These are phyloP conservation scores for Cossypha caffra DNA, from an alignment of 2,797 vertebrate genomes.

Conservation along the genomic window DNA sequence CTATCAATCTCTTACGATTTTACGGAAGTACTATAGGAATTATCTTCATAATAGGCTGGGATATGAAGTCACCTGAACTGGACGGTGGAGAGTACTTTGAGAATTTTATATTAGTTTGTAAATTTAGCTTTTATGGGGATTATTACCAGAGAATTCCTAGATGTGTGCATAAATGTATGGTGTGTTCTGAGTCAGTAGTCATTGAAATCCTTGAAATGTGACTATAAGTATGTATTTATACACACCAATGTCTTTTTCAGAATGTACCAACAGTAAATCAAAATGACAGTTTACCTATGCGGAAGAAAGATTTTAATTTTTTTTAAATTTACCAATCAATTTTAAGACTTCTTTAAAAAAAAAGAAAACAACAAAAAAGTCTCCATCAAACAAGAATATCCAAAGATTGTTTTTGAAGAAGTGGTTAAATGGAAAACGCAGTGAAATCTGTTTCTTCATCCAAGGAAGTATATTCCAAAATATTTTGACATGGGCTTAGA, in stretches of 20 bases:
- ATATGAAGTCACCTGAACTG: neutral
- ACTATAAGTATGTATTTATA: neutral
- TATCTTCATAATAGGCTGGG: neutral
- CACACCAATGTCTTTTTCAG: neutral
- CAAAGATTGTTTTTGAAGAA: neutral
- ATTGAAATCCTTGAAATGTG: neutral
- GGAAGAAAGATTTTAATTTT: neutral
- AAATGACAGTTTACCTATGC: neutral
- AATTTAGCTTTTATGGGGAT: neutral
- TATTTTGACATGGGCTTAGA: conserved; percentile 1
- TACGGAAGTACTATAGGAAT: neutral
- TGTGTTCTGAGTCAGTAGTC: neutral
- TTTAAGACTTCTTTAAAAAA: neutral
- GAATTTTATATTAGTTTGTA: neutral
- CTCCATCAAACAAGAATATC: neutral
- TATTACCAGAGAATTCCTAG: neutral
- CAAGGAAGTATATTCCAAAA: conserved; percentile 17
- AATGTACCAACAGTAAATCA: neutral
- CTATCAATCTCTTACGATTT: neutral
- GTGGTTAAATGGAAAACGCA: conserved; percentile 48
- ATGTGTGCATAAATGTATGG: neutral
- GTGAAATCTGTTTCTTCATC: conserved; percentile 30
- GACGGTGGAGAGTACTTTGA: neutral
- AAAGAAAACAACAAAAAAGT: neutral
- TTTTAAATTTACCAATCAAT: neutral